Base-by-base conservation (phyloP, 2,113 vertebrate genomes). In the Catharus fuscescens region DNA sequence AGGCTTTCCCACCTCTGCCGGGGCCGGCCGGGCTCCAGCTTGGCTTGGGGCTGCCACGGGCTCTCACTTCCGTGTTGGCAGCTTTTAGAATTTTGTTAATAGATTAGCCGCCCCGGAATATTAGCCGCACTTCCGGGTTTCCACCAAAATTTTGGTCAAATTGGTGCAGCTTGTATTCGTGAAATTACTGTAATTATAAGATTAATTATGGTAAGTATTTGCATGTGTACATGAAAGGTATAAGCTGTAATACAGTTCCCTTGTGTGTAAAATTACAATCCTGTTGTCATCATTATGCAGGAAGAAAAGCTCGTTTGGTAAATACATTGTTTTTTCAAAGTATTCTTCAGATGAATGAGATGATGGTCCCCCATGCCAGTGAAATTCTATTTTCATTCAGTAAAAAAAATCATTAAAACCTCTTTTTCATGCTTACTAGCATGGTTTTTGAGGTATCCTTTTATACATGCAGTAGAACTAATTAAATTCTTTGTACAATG, bases 221-320 rank as follows among this genome's bases (percentile, higher is more conserved):
- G 9, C 7, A 32, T 8, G 12, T 26, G 88, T 25, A 36, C 34
- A 65, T 90, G 15, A 62, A 57, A 80, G 7, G 0, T 44, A 12
- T 77, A 66, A 57, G 0, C 1, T 38, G 2, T 24, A 71, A 44
- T 47, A 28, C 4, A 62, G 9, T 4, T 73, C 3, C 17, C 0
- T 1, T 31, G 4, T 56, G 7, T 87, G 2, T n/a, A 79, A 90
- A 93, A 76, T 57, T 38, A 19, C 17, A 42, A 77, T 18, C 4
- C 13, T 65, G 19, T 65, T 66, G 3, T 42, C 29, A 48, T 38
- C 2, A 0, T 47, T 67, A 38, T 16, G 16, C 54, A 50, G 18
- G 32, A 78, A 66, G 18, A 74, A 70, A 53, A 52, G 16, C 3
- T 48, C 0, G 24, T 59, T 84, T 80, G 18, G 3, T 77, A 91